Percentiles rank a stretch among this genome's conserved stretches.
These are phyloP conservation scores for Conopomorpha cramerella DNA, from an alignment of 1,140 invertebrate genomes.

Conservation along the genomic window DNA sequence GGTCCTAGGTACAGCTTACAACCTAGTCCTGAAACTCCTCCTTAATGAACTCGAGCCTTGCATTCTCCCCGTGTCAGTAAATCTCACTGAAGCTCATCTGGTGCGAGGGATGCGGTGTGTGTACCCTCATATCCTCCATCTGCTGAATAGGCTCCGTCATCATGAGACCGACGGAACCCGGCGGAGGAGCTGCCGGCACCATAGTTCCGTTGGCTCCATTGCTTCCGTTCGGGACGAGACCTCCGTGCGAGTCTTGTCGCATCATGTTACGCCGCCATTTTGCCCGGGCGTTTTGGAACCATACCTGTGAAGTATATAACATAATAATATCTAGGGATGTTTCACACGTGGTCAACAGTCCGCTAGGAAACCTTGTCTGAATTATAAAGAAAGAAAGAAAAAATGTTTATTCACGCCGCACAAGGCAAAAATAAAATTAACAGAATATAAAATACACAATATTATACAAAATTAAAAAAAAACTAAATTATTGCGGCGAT, in stretches of 20 bases:
- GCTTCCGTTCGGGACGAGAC: conserved; percentile 15
- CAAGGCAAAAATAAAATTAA: no score
- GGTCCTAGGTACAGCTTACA: no score
- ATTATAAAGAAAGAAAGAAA: no score
- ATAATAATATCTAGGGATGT: no score
- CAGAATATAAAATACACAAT: no score
- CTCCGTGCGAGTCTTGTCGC: conserved; percentile 68
- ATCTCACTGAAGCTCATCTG: conserved; percentile 35
- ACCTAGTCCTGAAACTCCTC: background rate
- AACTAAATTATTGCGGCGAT: no score
- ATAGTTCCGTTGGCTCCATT: conserved; percentile 18
- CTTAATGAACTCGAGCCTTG: background rate
- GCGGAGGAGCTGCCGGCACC: conserved; percentile 11
- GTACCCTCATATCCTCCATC: conserved; percentile 34
- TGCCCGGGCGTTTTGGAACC: conserved; percentile 97
- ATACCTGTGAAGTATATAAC: conserved; percentile 76
- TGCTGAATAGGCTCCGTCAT: conserved; percentile 25
- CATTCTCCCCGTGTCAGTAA: conserved; percentile 20
- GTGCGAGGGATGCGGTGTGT: conserved; percentile 27
- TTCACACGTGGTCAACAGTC: no score
- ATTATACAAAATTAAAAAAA: no score
- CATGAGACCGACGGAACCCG: conserved; percentile 16
- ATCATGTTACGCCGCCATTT: conserved; percentile 91
- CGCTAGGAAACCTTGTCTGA: no score
- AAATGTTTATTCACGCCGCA: no score